Conservation (phyloP, 2,888 invertebrate species). For the Hartigia nigra region DNA sequence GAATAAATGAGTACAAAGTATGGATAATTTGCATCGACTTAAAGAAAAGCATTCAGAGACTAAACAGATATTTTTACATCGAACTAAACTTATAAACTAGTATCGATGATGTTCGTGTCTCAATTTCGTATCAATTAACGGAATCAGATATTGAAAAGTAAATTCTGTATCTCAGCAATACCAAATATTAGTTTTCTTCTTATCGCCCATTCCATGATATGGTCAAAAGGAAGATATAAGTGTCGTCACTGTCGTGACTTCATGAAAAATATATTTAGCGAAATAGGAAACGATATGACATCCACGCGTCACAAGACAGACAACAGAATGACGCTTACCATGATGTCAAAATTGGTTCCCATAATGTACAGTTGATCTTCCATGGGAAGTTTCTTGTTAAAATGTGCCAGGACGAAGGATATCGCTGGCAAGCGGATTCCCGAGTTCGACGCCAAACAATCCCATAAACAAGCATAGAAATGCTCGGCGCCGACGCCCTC, state of each 20-base stretch:
- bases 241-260: not conserved
- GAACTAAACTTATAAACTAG: not conserved
- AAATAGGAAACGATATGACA: not conserved
- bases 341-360: slow-evolving; percentile 85
- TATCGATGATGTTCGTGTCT: not conserved
- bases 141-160: not conserved
- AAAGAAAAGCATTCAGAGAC: not conserved
- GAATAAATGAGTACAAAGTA: not conserved
- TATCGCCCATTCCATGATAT: not conserved
- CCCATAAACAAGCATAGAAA: slow-evolving; percentile 91
- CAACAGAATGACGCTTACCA: slow-evolving; percentile 69
- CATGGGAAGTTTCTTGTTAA: slow-evolving; percentile 81
- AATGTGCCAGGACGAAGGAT: slow-evolving; percentile 82
- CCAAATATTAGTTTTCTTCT: not conserved
- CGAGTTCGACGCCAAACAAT: slow-evolving; percentile 84
- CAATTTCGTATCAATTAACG: not conserved
- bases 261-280: not conserved
- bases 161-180: not conserved
- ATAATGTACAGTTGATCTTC: slow-evolving; percentile 86
- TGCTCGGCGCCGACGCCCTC: slow-evolving; percentile 80
- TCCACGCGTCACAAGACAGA: not conserved
- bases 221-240: not conserved
- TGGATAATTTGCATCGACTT: not conserved
- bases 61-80: not conserved
- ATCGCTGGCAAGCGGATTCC: slow-evolving; percentile 85